Evolutionary conservation across 2,113 vertebrate genomes (phyloP).

Genomic region (Bostrychus sinensis): DNA sequence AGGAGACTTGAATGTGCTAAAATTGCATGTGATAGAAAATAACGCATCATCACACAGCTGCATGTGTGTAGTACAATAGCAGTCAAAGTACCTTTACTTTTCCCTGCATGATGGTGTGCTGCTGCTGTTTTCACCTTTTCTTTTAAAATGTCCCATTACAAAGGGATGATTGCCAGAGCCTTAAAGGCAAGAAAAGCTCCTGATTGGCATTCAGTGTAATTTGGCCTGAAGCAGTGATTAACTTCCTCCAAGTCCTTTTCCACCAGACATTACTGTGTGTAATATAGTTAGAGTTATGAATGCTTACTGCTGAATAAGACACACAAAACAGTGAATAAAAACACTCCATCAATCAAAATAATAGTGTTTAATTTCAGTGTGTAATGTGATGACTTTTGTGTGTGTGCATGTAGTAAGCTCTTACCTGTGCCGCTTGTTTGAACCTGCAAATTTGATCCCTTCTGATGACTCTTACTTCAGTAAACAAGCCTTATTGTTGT

Average conservation of each 20-base stretch:
- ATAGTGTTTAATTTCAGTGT: neutral
- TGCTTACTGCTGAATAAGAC: neutral
- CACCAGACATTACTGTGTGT: neutral
- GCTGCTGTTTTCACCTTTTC: neutral
- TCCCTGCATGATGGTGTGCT: neutral
- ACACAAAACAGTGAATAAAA: neutral
- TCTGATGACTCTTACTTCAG: constrained; percentile 9
- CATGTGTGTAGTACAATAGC: neutral
- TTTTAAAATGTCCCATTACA: constrained; percentile 2
- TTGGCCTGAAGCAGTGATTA: neutral
- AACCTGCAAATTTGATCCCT: constrained; percentile 16
- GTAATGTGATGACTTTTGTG: neutral
- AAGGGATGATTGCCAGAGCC: constrained; percentile 7
- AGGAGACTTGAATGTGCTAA: neutral
- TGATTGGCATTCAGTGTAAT: constrained; percentile 8
- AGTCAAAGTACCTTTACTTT: neutral
- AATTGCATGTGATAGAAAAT: neutral
- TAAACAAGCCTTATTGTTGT: constrained; percentile 10
- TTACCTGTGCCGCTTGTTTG: constrained; percentile 58
- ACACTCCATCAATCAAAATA: neutral
- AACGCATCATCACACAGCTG: neutral
- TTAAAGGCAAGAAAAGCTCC: constrained; percentile 2
- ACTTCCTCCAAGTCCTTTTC: neutral
- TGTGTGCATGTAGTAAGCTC: constrained; percentile 22
- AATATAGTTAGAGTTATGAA: neutral